Conservation (phyloP, 2,797 vertebrate genomes). For the Poliocrania exsul region DNA sequence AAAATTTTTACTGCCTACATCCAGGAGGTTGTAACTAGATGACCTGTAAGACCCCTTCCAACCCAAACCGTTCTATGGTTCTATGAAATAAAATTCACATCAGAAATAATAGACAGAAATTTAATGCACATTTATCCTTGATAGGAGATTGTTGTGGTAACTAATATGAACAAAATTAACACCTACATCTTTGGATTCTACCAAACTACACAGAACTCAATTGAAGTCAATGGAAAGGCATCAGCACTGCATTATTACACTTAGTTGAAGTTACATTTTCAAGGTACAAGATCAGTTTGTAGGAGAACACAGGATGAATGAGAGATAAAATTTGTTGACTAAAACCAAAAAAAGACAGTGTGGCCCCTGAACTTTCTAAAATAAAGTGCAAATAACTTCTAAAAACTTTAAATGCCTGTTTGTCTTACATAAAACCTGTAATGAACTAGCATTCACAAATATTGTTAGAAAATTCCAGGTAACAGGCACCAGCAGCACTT, state of each 20-base stretch:
- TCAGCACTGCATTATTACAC: neutral
- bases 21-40: neutral
- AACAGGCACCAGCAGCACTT: accelerated
- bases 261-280: accelerated
- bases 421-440: neutral
- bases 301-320: neutral
- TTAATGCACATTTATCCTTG: neutral
- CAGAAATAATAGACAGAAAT: neutral
- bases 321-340: neutral
- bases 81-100: neutral
- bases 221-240: neutral
- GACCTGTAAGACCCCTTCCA: neutral
- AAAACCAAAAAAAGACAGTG: neutral
- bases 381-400: neutral
- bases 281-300: neutral
- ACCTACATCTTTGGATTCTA: neutral
- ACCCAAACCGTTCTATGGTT: neutral
- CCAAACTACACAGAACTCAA: neutral
- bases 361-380: neutral
- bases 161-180: neutral
- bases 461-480: neutral
- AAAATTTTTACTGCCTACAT: neutral
- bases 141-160: neutral
- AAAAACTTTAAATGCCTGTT: neutral
- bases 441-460: neutral